Base-by-base conservation (phyloP, 2,888 invertebrate species). In the Ferrisia virgata region DNA sequence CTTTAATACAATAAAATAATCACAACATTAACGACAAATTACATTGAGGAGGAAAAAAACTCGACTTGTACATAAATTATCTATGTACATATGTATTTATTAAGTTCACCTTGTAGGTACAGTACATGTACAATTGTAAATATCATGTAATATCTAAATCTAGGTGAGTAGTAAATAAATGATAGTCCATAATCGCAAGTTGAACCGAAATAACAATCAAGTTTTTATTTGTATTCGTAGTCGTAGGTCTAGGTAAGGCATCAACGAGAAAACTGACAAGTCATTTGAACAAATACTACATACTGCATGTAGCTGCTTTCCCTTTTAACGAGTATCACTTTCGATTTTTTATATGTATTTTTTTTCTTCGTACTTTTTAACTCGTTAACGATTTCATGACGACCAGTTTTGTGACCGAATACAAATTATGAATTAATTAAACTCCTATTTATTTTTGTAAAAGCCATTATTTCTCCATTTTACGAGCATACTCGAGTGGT, bases 301-400 rank as follows among this genome's bases (percentile, higher is more conserved):
- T 58, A 64, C 31, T 28, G n/a, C n/a, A n/a, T n/a, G n/a, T n/a
- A n/a, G 53, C 53, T 4, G 72, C 72, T 72, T 72, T 72, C 58
- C 72, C 72, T 72, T 72, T 72, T 72, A 72, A 33, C 18, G n/a
- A 72, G 33, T 31, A 72, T 72, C 72, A 72, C 72, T 72, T 72
- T 72, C 72, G 72, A 72, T 72, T 72, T 72, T 64, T 64, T 64
- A 64, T 64, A 64, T 25, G 25, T n/a, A n/a, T n/a, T n/a, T 64
- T 28, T 28, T 64, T 53, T 53, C 13, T 64, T 18, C 18, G 18
- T 25, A 25, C 53, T 31, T 31, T 31, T 72, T 18, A 33, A 15
- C 28, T 4, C 64, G 72, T 36, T 72, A 58, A 22, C 25, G 3
- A 58, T 58, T 18, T 18, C 22, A 33, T n/a, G 33, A 28, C 64